Evolutionary conservation across 2,797 vertebrate species (phyloP), one percentile per base, ranked within the genome.

Genomic region (Chaetophractus vellerosus): DNA sequence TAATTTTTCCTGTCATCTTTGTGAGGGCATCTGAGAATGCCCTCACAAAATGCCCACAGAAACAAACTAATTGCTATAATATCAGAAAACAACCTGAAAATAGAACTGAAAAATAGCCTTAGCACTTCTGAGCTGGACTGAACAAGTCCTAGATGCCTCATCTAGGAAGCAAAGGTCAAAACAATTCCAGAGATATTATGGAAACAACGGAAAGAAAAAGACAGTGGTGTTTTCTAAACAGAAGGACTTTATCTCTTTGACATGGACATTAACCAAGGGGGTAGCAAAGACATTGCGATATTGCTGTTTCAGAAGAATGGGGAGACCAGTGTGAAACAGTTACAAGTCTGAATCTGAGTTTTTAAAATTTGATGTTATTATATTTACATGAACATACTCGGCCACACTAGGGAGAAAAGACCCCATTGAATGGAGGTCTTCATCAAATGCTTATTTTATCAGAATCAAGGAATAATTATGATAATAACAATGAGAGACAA

Each of bases 181-280:
- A 74, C 7, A 83, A 79, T 92, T 31, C 45, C 87, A 74, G 90
- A 88, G 71, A 71, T 95, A 74, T 82, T 95, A 78, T 90, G 93
- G 88, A 59, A 93, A 96, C 88, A 96, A 94, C 45, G 26, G 2
- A 48, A 93, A 74, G 96, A 95, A 93, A 95, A 96, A 97, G 84
- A 59, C 38, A 80, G 8, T 11, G 31, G 10, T 81, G 59, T 95
- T 63, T 69, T 85, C 78, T 94, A 86, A 97, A 96, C 96, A 96
- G 48, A 92, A 90, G 50, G 6, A 26, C n/a, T 59, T 82, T 96
- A 83, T 75, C 84, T 91, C 68, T 95, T 93, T 90, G 96, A 88
- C 92, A 79, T 50, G 63, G 57, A 95, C 89, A 90, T 92, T 86
- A 82, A 75, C 24, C 71, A 64, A 88, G 57, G 59, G 63, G 68